A percentile compares a stretch with the other conserved stretches of the same genome.
Evolutionary conservation across 2,797 vertebrate genomes (phyloP).

Genomic region (Coreius guichenoti): DNA sequence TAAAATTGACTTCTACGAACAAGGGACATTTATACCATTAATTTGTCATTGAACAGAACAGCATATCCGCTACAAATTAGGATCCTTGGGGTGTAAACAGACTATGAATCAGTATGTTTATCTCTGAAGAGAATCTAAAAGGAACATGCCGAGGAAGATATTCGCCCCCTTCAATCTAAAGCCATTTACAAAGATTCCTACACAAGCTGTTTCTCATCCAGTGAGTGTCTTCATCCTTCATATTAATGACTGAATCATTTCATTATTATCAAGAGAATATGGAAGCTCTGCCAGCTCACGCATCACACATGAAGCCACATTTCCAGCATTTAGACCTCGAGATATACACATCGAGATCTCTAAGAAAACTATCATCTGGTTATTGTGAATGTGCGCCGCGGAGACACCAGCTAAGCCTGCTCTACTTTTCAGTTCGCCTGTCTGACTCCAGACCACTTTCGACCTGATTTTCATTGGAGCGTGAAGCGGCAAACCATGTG

Average conservation of each 20-base stretch:
- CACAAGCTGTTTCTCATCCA: slow-evolving; percentile 6
- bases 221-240: slow-evolving; percentile 16
- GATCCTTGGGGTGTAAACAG: slow-evolving; percentile 24
- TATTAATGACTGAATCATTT: slow-evolving; percentile 10
- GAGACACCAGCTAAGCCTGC: slow-evolving; percentile 5
- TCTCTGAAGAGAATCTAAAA: slow-evolving; percentile 27
- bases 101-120: slow-evolving; percentile 23
- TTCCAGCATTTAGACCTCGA: not conserved
- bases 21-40: not conserved
- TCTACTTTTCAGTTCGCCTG: slow-evolving; percentile 27
- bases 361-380: not conserved
- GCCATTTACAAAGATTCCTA: slow-evolving; percentile 12
- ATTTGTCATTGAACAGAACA: slow-evolving; percentile 30
- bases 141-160: slow-evolving; percentile 11
- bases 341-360: not conserved
- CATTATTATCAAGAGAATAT: slow-evolving; percentile 14
- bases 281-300: not conserved
- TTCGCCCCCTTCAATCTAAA: slow-evolving; percentile 30
- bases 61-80: slow-evolving; percentile 33
- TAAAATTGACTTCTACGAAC: not conserved
- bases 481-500: slow-evolving; percentile 32
- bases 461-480: slow-evolving; percentile 32
- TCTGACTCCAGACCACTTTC: slow-evolving; percentile 26
- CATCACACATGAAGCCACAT: not conserved
- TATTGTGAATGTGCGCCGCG: not conserved